Conservation (phyloP, 2,888 invertebrate species). For the Agrochola litura region DNA sequence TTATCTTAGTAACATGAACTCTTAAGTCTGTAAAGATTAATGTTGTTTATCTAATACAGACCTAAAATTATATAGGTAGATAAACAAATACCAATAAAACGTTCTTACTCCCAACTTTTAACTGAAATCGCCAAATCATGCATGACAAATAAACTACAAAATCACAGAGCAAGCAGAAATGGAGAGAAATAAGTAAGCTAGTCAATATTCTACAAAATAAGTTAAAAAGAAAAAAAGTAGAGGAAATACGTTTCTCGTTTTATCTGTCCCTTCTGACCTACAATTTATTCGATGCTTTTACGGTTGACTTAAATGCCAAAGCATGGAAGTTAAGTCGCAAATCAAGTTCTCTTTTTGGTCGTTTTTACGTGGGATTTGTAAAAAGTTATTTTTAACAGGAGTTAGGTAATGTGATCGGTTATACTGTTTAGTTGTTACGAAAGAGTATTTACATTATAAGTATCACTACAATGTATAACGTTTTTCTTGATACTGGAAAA, state of each 20-base stretch:
- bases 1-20: neutral
- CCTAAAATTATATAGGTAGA: neutral
- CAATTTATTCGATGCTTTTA: conserved; percentile 89
- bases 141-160: conserved; percentile 57
- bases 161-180: conserved; percentile 61
- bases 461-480: neutral
- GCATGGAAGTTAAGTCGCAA: conserved; percentile 86
- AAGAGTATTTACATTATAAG: conserved; percentile 4
- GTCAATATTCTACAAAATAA: conserved; percentile 85
- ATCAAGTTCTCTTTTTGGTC: conserved; percentile 83
- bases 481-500: neutral
- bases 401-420: conserved; percentile 58
- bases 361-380: conserved; percentile 71
- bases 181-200: conserved; percentile 71
- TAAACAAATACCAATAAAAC: neutral
- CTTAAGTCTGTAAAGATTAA: neutral
- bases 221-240: conserved; percentile 81
- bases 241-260: conserved; percentile 82
- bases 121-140: conserved; percentile 45
- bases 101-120: conserved; percentile 2
- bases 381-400: conserved; percentile 64
- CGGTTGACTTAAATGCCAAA: conserved; percentile 89
- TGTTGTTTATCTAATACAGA: neutral
- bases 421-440: conserved; percentile 34
- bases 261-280: conserved; percentile 90